phyloP scores from a whole-genome alignment of 2,888 invertebrate species.

The Spisula solida region DNA sequence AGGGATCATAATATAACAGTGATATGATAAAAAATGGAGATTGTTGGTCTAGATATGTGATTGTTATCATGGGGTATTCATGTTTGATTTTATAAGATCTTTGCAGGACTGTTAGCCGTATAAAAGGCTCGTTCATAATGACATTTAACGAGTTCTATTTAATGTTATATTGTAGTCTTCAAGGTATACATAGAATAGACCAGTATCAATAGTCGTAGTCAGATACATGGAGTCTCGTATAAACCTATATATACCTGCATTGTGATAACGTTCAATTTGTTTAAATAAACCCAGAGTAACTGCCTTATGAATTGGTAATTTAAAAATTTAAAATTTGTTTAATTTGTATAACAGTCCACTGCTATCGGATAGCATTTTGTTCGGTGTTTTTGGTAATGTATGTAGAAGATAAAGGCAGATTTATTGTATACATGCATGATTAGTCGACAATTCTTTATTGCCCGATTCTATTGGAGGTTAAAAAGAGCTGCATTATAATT shows the following conservation, averaged over 20 bases:
- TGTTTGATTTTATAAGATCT: slow-evolving; percentile 11
- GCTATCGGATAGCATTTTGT: neutral
- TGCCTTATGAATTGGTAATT: slow-evolving; percentile 58
- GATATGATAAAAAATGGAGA: neutral
- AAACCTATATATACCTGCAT: slow-evolving; percentile 37
- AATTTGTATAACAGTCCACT: slow-evolving; percentile 20
- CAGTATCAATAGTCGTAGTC: slow-evolving; percentile 23
- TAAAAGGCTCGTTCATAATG: slow-evolving; percentile 32
- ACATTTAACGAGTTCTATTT: slow-evolving; percentile 35
- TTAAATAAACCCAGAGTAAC: slow-evolving; percentile 44
- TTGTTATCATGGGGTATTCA: neutral
- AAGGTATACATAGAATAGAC: slow-evolving; percentile 1
- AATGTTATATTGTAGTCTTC: slow-evolving; percentile 24
- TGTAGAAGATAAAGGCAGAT: neutral
- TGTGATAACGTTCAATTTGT: slow-evolving; percentile 54
- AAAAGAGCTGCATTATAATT: slow-evolving; percentile 13
- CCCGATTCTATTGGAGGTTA: neutral
- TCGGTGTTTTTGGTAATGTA: neutral
- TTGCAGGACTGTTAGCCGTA: neutral
- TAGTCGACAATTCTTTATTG: slow-evolving; percentile 13
- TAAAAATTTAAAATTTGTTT: slow-evolving; percentile 59
- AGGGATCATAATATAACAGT: neutral
- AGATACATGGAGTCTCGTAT: slow-evolving; percentile 38
- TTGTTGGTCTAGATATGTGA: neutral
- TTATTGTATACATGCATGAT: neutral